Evolutionary conservation across 2,797 vertebrate genomes (phyloP).

Genomic region (Perodicticus potto): DNA sequence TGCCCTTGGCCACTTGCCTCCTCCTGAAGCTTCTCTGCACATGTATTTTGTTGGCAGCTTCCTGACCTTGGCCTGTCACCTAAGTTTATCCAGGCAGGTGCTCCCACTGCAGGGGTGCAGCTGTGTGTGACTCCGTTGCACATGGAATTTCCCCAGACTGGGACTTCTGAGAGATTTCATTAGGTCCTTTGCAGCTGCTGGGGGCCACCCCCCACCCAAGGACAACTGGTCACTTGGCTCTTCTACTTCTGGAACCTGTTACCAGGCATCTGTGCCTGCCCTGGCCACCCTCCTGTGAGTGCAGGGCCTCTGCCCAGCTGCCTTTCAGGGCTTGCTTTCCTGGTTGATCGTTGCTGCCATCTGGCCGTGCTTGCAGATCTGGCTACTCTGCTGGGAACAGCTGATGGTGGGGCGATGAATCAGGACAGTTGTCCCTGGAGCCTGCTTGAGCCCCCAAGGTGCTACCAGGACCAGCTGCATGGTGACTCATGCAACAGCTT

Average conservation of each 20-base stretch:
- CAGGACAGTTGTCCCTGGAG: neutral
- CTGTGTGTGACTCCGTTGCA: neutral
- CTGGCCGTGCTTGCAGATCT: neutral
- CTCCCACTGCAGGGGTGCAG: neutral
- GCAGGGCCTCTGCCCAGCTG: neutral
- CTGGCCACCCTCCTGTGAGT: rapidly evolving
- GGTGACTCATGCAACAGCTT: neutral
- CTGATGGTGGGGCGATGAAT: neutral
- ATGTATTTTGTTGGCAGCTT: neutral
- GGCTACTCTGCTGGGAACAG: slow-evolving; percentile 23
- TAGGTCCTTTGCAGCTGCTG: neutral
- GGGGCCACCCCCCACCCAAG: neutral
- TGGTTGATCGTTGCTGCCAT: neutral
- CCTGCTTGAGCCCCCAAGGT: neutral
- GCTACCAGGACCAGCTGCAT: neutral
- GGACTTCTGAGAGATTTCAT: neutral
- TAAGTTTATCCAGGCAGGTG: neutral
- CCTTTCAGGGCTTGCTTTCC: neutral
- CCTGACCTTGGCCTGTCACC: neutral
- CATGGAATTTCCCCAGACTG: rapidly evolving
- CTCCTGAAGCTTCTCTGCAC: no score
- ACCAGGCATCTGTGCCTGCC: neutral
- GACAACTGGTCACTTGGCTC: neutral
- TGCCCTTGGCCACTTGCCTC: neutral
- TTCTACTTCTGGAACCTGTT: neutral